Base-by-base conservation (phyloP, 2,797 vertebrate genomes). In the Cetoscarus ocellatus region DNA sequence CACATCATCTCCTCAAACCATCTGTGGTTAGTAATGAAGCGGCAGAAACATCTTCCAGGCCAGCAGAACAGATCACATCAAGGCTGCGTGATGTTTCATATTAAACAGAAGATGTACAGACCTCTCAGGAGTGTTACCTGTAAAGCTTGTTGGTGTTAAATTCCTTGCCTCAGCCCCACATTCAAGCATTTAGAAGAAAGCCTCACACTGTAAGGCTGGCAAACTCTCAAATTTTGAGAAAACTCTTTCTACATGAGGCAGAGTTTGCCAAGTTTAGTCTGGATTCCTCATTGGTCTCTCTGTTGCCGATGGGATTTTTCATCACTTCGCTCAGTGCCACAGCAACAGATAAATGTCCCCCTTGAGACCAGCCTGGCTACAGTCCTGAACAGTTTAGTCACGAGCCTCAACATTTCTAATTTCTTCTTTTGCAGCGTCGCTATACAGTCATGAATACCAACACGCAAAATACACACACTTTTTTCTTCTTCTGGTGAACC, bases 21-120 rank as follows among this genome's bases (percentile, higher is more conserved):
- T 85, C 72, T 85, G 88, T 8, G 67, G 87, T 89, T 82, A 63
- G 62, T 85, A 82, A 80, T 60, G 54, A 83, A 82, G 88, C 56
- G 12, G 19, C 61, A 69, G 79, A 84, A 85, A 82, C 76, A 80
- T 43, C 78, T 74, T 74, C 27, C 57, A 53, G 67, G 42, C 58
- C 72, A 67, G 9, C 19, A 0, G 62, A 38, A 45, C 34, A 11
- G 49, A 72, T 68, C 42, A 7, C 53, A 67, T 68, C 81, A 67
- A 75, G n/a, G 54, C 42, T 58, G 73, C 38, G 27, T 61, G 52
- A 67, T 57, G 75, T 59, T 75, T 52, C 67, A 64, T 59, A 64
- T 76, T 63, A 68, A 27, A 19, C 51, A 55, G 52, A 49, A 70
- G 57, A 42, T 72, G 9, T 11, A 12, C 5, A 43, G 11, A 44